Conservation (phyloP, 2,888 invertebrate species). For the Charanyca ferruginea region DNA sequence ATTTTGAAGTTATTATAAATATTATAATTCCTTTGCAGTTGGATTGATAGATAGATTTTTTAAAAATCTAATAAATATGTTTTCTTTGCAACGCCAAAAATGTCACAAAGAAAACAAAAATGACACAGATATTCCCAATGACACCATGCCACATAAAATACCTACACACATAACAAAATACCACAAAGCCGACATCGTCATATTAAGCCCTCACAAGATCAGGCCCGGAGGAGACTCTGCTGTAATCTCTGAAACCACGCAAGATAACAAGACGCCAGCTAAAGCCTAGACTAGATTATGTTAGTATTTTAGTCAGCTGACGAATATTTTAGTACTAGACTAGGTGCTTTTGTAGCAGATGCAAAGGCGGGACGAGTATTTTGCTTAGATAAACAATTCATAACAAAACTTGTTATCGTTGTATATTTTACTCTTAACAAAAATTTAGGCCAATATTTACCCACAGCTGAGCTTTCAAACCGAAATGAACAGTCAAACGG, state of each 20-base stretch:
- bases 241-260: conserved; percentile 60
- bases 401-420: not conserved
- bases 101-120: not conserved
- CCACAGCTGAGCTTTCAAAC: not conserved
- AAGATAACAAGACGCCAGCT: conserved; percentile 61
- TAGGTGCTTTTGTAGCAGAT: conserved; percentile 35
- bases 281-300: conserved; percentile 61
- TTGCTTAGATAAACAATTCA: not conserved
- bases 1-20: conserved; percentile 5
- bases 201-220: conserved; percentile 59
- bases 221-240: conserved; percentile 43
- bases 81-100: not conserved
- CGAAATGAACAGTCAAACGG: not conserved
- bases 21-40: no score
- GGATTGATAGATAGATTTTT: no score
- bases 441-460: not conserved
- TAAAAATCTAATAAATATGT: no score
- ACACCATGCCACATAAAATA: conserved; percentile 1
- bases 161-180: conserved; percentile 21
- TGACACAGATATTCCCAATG: not conserved
- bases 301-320: conserved; percentile 58
- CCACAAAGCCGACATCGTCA: conserved; percentile 57
- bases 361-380: conserved; percentile 11
- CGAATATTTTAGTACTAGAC: conserved; percentile 57
- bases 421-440: not conserved